Evolutionary conservation across 1,140 invertebrate species (phyloP).

Genomic region (Formica exsecta): DNA sequence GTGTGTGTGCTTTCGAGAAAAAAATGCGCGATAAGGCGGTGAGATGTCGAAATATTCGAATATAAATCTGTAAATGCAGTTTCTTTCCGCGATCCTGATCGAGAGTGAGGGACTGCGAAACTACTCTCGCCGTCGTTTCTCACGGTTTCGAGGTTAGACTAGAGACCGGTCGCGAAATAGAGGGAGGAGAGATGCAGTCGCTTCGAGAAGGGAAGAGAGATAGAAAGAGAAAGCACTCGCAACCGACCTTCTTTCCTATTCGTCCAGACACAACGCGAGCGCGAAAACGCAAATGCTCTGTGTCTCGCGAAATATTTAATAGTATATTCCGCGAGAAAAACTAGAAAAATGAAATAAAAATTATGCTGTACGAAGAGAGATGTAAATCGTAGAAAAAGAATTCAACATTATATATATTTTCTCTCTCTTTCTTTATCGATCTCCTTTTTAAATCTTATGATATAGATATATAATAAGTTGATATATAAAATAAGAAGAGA

Average conservation of each 20-base stretch:
- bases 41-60: neutral
- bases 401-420: neutral
- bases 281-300: constrained; percentile 24
- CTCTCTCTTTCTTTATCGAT: no score
- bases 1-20: no score
- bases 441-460: neutral
- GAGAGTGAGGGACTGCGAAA: constrained; percentile 27
- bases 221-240: constrained; percentile 59
- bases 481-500: neutral
- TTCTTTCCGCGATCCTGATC: constrained; percentile 27
- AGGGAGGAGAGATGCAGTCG: constrained; percentile 26
- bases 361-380: neutral
- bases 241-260: constrained; percentile 60
- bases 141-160: constrained; percentile 63
- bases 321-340: neutral
- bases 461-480: neutral
- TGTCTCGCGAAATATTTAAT: neutral
- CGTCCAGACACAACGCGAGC: neutral
- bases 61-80: neutral
- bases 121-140: constrained; percentile 64
- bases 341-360: neutral
- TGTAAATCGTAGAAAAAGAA: neutral
- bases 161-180: constrained; percentile 38
- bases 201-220: constrained; percentile 21
- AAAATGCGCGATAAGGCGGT: no score